Evolutionary conservation across 2,888 invertebrate species (phyloP), one percentile per base, ranked within the genome.

Genomic region (Lochmaea capreae): DNA sequence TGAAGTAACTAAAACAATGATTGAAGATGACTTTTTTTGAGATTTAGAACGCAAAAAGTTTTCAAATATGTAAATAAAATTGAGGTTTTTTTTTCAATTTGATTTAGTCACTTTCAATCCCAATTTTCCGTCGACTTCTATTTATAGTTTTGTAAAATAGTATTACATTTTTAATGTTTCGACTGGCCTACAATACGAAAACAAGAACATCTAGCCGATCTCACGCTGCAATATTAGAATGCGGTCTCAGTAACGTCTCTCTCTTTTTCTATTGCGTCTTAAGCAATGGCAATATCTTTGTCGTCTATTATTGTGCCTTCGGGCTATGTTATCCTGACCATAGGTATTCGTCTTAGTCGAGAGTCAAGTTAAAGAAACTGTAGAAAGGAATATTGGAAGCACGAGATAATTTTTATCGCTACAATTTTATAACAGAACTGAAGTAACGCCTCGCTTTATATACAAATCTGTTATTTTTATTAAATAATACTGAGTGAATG

Each of bases 261-360:
- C 16, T 58, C 26, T 58, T 26, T 22, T 58, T 58, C 57, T 58
- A 58, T 22, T 58, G 57, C 57, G 3, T 26, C 11, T 11, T 58
- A 18, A 22, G 12, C 11, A 14, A 18, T 18, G 57, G 26, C 49
- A 26, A 18, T 18, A 26, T 58, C 26, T 58, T 58, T 10, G 57
- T 58, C 16, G 57, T 58, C 49, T 49, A 49, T 58, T 58, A 18
- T 58, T 58, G 57, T 22, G 18, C 57, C 57, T 18, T 58, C 16
- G 11, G 26, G 57, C 57, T 4, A 58, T 58, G 57, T 58, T 58
- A 22, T 18, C 57, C 57, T 58, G 57, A 58, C 57, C 57, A 58
- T 16, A 18, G 10, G 33, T 39, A 39, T 39, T 8, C 33, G 33
- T 39, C 9, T 39, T 39, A 39, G 33, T 58, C 49, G 49, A 49